A percentile compares a stretch with the other conserved stretches of the same genome.
phyloP scores from a whole-genome alignment of 2,888 invertebrate species.

The Nudaria mundana region DNA sequence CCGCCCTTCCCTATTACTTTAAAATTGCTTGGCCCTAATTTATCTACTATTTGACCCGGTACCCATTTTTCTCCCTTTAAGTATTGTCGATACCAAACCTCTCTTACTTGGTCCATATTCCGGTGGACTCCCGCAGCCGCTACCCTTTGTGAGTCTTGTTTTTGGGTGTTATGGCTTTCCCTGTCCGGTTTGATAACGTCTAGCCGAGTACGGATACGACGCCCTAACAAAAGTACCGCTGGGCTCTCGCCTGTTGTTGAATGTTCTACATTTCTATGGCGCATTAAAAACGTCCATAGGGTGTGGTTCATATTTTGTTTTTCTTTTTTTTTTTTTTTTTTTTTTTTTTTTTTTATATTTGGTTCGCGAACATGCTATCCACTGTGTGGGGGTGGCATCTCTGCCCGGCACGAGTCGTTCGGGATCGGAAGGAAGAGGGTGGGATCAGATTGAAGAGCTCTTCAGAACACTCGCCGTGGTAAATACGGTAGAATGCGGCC shows the following conservation, averaged over 20 bases:
- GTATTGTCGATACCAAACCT: constrained; percentile 10
- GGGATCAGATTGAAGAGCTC: no score
- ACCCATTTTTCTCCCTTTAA: constrained; percentile 10
- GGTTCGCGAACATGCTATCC: no score
- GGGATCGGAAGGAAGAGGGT: no score
- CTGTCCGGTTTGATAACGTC: constrained; percentile 11
- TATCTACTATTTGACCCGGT: constrained; percentile 3
- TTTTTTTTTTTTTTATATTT: no score
- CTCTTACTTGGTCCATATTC: not conserved
- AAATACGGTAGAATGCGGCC: no score
- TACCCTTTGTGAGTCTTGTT: no score
- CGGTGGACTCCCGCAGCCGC: not conserved
- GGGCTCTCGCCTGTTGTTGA: constrained; percentile 11
- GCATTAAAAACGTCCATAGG: not conserved
- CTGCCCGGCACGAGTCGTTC: no score
- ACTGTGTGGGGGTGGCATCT: no score
- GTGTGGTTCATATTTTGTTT: not conserved
- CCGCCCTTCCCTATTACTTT: not conserved
- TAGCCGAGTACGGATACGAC: not conserved
- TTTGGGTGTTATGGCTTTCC: not conserved
- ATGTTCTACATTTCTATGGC: constrained; percentile 3
- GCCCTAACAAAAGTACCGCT: constrained; percentile 8
- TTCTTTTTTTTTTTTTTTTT: no score
- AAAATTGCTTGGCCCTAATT: constrained; percentile 1
- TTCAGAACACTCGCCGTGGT: no score